Evolutionary conservation across 2,797 vertebrate species (phyloP).

Genomic region (Meriones psammophilus): DNA sequence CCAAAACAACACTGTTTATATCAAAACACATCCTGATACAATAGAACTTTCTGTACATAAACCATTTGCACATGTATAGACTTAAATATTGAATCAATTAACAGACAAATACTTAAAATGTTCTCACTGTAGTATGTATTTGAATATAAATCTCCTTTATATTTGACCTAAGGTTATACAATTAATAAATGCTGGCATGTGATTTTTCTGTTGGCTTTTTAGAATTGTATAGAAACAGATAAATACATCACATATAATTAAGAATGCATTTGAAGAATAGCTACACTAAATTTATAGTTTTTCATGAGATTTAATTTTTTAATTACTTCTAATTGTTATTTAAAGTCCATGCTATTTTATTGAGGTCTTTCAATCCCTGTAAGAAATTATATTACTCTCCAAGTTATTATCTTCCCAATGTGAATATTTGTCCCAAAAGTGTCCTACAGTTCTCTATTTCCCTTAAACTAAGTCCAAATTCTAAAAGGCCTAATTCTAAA

Average conservation of each 20-base stretch:
- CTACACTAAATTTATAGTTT: neutral
- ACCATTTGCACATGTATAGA: neutral
- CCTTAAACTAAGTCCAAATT: neutral
- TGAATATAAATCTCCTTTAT: neutral
- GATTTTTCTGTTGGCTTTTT: constrained; percentile 6
- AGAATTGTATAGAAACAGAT: constrained; percentile 24
- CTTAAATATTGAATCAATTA: neutral
- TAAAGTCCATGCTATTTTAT: constrained; percentile 20
- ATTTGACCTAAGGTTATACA: neutral
- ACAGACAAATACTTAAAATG: neutral
- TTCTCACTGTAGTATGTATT: neutral
- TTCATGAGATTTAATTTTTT: neutral
- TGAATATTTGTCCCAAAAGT: constrained; percentile 7
- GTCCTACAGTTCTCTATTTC: neutral
- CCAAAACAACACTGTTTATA: neutral
- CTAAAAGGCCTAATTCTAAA: neutral
- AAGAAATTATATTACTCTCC: neutral
- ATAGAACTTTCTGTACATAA: neutral
- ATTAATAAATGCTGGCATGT: constrained; percentile 39
- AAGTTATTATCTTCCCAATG: neutral
- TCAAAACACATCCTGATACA: neutral
- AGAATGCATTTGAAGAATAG: constrained; percentile 29
- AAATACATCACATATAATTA: neutral
- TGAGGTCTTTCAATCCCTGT: neutral
- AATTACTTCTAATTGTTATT: neutral